Evolutionary conservation across 2,797 vertebrate species (phyloP), one percentile per base, ranked within the genome.

Genomic region (Picus viridis): DNA sequence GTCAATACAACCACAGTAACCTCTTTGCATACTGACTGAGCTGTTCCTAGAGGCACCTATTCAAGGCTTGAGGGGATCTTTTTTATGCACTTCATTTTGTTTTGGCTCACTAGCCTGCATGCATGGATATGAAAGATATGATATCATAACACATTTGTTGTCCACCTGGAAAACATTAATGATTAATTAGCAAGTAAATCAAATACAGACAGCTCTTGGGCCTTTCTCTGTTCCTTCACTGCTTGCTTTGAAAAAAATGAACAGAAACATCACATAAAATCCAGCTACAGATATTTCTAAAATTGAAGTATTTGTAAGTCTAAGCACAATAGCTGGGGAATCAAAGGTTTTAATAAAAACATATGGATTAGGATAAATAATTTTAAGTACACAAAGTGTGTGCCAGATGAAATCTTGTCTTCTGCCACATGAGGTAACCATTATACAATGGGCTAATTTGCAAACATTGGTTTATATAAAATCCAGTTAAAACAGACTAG

Each of bases 131-230:
- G 7, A n/a, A 76, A 57, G 43, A 59, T 29, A 67, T 63, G 43
- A 59, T n/a, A 67, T 63, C 32, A 1, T 34, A 80, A 88, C 14
- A 49, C 32, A 56, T 81, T 92, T 80, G n/a, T 53, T 24, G 61
- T 59, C 86, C 70, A 93, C 89, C 73, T 92, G 73, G 47, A 92
- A 85, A 19, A 90, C 64, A 63, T 61, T 41, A 92, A 76, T 43
- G 13, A 87, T 86, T 91, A 54, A 91, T 89, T 84, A 76, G 67
- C 32, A 78, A 83, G 67, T 23, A 81, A 74, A 90, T 64, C 69
- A 79, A 76, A 76, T 30, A 47, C 14, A 88, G 36, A 80, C 58
- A 92, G 34, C 78, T 88, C 62, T 49, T 45, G 34, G 70, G 51
- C 12, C 83, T 86, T 68, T 53, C 29, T 84, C 45, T 54, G 18